phyloP scores from a whole-genome alignment of 2,113 vertebrate genomes.

The Rhabdornis inornatus region DNA sequence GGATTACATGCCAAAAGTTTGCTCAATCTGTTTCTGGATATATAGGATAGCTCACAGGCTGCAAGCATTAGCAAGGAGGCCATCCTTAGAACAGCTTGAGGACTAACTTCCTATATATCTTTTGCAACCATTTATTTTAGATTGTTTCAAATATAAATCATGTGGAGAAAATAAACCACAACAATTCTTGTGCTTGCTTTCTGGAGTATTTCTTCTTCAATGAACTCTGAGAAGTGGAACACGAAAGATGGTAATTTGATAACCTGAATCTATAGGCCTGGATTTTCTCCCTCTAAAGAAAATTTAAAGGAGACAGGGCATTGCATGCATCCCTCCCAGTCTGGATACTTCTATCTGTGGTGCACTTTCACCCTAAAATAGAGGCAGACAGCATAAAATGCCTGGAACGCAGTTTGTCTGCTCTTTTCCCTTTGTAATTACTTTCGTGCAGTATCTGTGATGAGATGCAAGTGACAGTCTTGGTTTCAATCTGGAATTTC shows the following conservation, averaged over 20 bases:
- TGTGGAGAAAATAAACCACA: neutral
- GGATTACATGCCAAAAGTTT: neutral
- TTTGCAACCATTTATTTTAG: neutral
- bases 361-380: neutral
- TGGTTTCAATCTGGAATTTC: constrained; percentile 38
- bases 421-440: neutral
- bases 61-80: neutral
- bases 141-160: neutral
- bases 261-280: neutral
- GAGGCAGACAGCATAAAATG: constrained; percentile 40
- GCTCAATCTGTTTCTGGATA: neutral
- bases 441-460: constrained; percentile 14
- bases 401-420: constrained; percentile 15
- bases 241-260: neutral
- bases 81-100: neutral
- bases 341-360: neutral
- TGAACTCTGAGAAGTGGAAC: neutral
- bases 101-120: neutral
- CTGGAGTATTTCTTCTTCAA: neutral
- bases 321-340: neutral
- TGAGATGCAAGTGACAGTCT: constrained; percentile 14
- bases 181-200: neutral
- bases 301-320: neutral
- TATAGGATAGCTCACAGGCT: neutral
- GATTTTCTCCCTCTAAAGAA: neutral